Conservation (phyloP, 2,797 vertebrate genomes). For the Poeciliopsis turneri region DNA sequence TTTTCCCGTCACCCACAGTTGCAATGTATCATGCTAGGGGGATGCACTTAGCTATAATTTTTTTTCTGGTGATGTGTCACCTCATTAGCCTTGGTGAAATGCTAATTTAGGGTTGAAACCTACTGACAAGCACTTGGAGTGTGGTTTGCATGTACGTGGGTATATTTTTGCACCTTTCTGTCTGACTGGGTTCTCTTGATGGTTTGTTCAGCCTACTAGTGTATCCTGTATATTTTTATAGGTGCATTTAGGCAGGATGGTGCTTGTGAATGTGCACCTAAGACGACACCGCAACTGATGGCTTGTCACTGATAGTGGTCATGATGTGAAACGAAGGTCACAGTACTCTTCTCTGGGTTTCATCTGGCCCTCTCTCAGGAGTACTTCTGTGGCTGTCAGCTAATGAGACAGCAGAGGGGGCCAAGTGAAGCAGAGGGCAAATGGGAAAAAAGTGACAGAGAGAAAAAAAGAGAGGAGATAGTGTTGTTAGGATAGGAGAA, state of each 20-base stretch:
- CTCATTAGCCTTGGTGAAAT: constrained; percentile 69
- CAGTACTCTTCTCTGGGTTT: constrained; percentile 64
- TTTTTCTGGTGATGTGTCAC: constrained; percentile 57
- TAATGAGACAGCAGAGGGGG: constrained; percentile 71
- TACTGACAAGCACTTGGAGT: constrained; percentile 56
- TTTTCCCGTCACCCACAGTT: constrained; percentile 19
- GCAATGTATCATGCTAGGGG: constrained; percentile 53
- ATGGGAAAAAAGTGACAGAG: constrained; percentile 47
- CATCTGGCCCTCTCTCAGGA: constrained; percentile 76
- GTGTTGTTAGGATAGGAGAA: constrained; percentile 33
- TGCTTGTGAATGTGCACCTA: constrained; percentile 36
- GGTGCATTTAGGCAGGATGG: background rate
- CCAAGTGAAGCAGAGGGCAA: constrained; percentile 43
- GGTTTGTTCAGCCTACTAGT: constrained; percentile 31
- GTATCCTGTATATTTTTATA: constrained; percentile 33
- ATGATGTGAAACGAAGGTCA: constrained; percentile 77
- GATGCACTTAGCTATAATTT: constrained; percentile 54
- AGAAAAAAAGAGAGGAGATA: constrained; percentile 34
- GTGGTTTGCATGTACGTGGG: constrained; percentile 39
- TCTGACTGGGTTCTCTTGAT: background rate
- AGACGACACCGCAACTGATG: constrained; percentile 68
- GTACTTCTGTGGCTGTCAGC: constrained; percentile 69
- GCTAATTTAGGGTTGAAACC: constrained; percentile 67
- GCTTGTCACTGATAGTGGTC: constrained; percentile 81
- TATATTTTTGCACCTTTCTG: constrained; percentile 19